Base-by-base conservation (phyloP, 1,140 invertebrate genomes). In the Hormaphis cornu region DNA sequence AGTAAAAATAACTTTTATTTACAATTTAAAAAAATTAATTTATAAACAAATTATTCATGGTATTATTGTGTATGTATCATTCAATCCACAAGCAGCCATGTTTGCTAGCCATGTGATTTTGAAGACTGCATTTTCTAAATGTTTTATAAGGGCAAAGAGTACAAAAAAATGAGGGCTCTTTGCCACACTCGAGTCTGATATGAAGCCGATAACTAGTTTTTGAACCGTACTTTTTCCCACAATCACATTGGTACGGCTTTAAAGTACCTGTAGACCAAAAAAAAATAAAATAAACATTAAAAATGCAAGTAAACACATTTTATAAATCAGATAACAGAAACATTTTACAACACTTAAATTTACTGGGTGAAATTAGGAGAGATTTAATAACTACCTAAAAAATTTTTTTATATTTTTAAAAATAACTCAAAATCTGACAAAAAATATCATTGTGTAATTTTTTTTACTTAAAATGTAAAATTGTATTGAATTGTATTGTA, bases 61-160 rank as follows among this genome's bases (percentile, higher is more conserved):
- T n/a, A n/a, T n/a, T n/a, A n/a, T n/a, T n/a, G n/a, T n/a, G n/a
- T n/a, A n/a, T n/a, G n/a, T n/a, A n/a, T 4, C 33, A 35, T 20
- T 37, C 22, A 56, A 14, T 22, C 8, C 20, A 35, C 16, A 35
- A 44, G 22, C 28, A 18, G n/a, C 26, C 40, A 44, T 63, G 44
- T 22, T 35, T 66, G 1, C 1, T 33, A 22, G 18, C 44, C 12
- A 30, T 14, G 3, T 66, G 44, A 48, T 30, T 12, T 50, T 50
- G 18, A 33, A 63, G n/a, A 50, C 20, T 35, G 12, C 10, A 63
- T 48, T 63, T 63, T 48, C 26, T 44, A 33, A 48, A 33, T 3
- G 42, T 18, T 46, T 46, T 79, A 72, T 48, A 63, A 20, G 18
- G 50, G 10, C 82, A 84, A 58, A 78, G 77, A 35, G 82, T 80